Conservation (phyloP, 2,888 invertebrate genomes). For the Heliconius charithonia region DNA sequence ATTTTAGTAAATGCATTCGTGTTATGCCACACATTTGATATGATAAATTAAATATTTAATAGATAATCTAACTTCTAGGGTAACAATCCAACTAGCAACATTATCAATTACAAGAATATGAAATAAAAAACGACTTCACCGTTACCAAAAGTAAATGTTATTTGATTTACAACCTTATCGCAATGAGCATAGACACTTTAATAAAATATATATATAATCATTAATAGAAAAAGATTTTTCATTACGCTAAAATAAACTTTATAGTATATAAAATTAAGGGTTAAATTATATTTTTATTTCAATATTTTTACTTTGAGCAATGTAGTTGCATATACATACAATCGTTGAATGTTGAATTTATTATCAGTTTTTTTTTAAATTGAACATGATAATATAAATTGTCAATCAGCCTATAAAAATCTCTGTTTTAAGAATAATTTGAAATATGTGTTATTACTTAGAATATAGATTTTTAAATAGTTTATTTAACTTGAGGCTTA, state of each 20-base stretch:
- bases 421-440: background rate
- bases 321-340: conserved; percentile 13
- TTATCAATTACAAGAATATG: background rate
- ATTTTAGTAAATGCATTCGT: background rate
- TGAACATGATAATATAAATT: background rate
- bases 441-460: too few relatives aligned
- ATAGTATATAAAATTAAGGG: background rate
- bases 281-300: background rate
- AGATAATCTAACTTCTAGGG: background rate
- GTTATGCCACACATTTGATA: background rate
- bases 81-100: background rate
- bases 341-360: background rate
- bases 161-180: background rate
- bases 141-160: background rate
- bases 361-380: background rate
- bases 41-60: background rate
- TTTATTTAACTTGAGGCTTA: too few relatives aligned
- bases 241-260: background rate
- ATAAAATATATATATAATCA: background rate
- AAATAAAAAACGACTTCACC: conserved; percentile 1
- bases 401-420: background rate
- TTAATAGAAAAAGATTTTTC: background rate
- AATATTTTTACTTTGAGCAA: background rate
- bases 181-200: background rate
- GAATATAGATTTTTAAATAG: too few relatives aligned